These are phyloP conservation scores for Polyergus mexicanus DNA, from an alignment of 1,140 invertebrate species.

Conservation along the genomic window DNA sequence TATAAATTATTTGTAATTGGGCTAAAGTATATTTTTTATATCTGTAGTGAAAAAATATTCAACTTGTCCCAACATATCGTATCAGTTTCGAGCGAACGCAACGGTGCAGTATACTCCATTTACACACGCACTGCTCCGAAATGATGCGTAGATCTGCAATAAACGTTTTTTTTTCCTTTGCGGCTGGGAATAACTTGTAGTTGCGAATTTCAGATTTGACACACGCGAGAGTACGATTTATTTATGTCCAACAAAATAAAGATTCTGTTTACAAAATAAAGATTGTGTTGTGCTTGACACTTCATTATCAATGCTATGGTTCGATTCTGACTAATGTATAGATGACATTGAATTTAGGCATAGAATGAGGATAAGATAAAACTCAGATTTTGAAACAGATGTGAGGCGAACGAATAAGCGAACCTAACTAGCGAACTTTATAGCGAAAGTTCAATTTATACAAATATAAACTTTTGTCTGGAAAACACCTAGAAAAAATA, in stretches of 20 bases:
- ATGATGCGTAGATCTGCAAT: not conserved
- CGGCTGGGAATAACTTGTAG: not conserved
- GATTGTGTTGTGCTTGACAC: not conserved
- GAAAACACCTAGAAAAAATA: not conserved
- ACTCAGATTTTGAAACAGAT: not conserved
- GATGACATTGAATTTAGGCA: not conserved
- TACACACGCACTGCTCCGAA: not conserved
- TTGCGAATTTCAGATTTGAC: not conserved
- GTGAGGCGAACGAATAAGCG: not conserved
- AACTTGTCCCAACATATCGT: not conserved
- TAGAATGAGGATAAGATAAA: not conserved
- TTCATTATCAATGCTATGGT: not conserved
- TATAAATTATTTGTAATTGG: not conserved
- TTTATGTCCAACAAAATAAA: not conserved
- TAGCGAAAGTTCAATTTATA: not conserved
- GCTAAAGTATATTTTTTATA: not conserved
- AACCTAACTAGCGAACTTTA: no score
- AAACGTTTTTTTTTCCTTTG: constrained; percentile 4
- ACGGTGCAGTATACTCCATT: not conserved
- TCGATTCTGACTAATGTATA: not conserved
- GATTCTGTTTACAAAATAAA: not conserved
- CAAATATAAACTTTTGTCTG: no score
- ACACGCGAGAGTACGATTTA: not conserved
- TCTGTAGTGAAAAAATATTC: not conserved
- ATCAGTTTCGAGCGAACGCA: not conserved